phyloP scores from a whole-genome alignment of 2,888 invertebrate genomes.

The Corbicula japonica region DNA sequence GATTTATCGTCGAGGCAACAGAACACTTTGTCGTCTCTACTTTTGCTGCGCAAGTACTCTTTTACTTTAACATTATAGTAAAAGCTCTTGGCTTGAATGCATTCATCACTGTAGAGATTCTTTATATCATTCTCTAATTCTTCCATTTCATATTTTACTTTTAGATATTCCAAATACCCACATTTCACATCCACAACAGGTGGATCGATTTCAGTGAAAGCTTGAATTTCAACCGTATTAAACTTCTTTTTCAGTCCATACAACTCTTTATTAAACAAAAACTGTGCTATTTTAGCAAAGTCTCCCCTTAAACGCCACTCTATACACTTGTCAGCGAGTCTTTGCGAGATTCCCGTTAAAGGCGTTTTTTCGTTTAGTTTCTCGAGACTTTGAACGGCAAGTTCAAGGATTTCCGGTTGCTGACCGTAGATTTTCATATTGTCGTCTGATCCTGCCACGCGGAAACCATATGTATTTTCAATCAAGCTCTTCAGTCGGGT shows the following conservation, averaged over 20 bases:
- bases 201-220: slow-evolving; percentile 32
- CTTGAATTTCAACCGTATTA: slow-evolving; percentile 25
- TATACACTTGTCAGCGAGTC: slow-evolving; percentile 33
- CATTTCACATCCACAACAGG: slow-evolving; percentile 41
- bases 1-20: slow-evolving; percentile 29
- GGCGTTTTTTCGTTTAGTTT: slow-evolving; percentile 19
- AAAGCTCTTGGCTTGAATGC: slow-evolving; percentile 46
- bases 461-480: slow-evolving; percentile 39
- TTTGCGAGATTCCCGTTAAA: slow-evolving; percentile 13
- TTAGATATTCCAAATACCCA: slow-evolving; percentile 34
- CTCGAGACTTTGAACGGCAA: slow-evolving; percentile 44
- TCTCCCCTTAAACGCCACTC: slow-evolving; percentile 47
- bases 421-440: slow-evolving; percentile 43
- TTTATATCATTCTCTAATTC: slow-evolving; percentile 41
- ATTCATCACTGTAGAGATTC: slow-evolving; percentile 38
- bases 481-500: slow-evolving; percentile 30
- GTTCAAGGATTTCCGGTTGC: slow-evolving; percentile 38
- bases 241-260: slow-evolving; percentile 18
- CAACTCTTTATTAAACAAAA: slow-evolving; percentile 42
- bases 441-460: slow-evolving; percentile 36
- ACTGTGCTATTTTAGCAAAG: slow-evolving; percentile 32
- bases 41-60: slow-evolving; percentile 38
- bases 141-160: slow-evolving; percentile 50
- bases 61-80: slow-evolving; percentile 46
- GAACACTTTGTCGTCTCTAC: slow-evolving; percentile 30